Base-by-base conservation (phyloP, 2,113 vertebrate genomes). In the Epinephelus moara region DNA sequence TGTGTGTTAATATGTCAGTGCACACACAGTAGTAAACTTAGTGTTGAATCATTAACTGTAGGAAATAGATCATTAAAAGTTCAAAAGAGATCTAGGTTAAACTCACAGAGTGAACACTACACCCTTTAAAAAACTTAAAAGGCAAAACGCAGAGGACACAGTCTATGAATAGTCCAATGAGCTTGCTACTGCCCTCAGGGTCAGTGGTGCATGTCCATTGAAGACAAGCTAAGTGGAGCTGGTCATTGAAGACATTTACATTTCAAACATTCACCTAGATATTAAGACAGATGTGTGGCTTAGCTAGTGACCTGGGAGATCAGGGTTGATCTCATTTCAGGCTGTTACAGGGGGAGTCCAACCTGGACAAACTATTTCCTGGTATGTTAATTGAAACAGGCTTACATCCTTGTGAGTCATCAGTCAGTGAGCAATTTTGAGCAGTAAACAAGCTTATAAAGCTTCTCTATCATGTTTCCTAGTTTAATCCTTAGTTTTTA, bases 31-130 rank as follows among this genome's bases (percentile, higher is more conserved):
- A 94, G 93, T 94, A 93, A 93, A 93, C 88, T 30, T 60, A 61
- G 88, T 71, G 87, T 89, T 95, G 91, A 95, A 96, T 95, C 88
- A 96, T 96, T 95, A 95, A 96, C 95, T 95, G 86, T 91, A 90
- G 93, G 85, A 92, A 91, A 94, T 94, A 92, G 93, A 95, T 96
- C 93, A 95, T 95, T 96, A 96, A 95, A 96, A 95, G 93, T 94
- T 96, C 93, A 96, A 96, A 96, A 91, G 93, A 90, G 85, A 92
- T 93, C 83, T 87, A 84, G 91, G 95, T 95, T 95, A 95, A 96
- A 93, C 91, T 91, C 93, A 94, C 92, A 91, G 80, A 90, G 90
- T 87, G 93, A 94, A 93, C 93, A 92, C 92, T 94, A 95, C 94
- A 94, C 93, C 92, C 91, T 93, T 94, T 95, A 93, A 95, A 88